Conservation (phyloP, 2,797 vertebrate species). For the Alcedo quadribrachys region DNA sequence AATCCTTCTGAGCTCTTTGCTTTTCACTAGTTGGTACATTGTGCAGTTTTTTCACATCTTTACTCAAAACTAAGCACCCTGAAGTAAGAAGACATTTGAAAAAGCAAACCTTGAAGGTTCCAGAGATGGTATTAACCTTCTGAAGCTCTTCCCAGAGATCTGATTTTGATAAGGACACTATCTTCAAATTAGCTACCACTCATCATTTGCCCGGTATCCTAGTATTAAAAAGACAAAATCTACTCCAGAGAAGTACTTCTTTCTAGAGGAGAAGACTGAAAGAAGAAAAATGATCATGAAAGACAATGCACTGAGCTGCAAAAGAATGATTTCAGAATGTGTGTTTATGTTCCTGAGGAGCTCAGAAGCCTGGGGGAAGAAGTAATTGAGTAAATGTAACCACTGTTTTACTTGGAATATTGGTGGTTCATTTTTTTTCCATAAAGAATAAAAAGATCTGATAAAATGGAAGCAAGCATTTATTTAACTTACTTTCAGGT, state of each 20-base stretch:
- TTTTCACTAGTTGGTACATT: not conserved
- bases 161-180: not conserved
- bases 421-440: not conserved
- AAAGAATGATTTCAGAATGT: not conserved
- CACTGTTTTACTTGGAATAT: not conserved
- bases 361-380: not conserved
- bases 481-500: not conserved
- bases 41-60: not conserved
- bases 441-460: not conserved
- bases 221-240: not conserved
- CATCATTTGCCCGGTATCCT: not conserved
- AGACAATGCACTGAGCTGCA: not conserved
- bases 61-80: not conserved
- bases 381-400: not conserved
- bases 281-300: not conserved
- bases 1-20: not conserved
- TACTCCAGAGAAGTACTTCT: not conserved
- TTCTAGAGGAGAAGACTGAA: not conserved
- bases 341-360: not conserved
- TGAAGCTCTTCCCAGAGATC: not conserved
- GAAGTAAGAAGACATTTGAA: not conserved
- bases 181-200: not conserved
- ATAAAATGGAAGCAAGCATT: not conserved
- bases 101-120: not conserved
- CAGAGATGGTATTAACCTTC: not conserved